Base-by-base conservation (phyloP, 2,888 invertebrate species). In the Cerceris rybyensis region DNA sequence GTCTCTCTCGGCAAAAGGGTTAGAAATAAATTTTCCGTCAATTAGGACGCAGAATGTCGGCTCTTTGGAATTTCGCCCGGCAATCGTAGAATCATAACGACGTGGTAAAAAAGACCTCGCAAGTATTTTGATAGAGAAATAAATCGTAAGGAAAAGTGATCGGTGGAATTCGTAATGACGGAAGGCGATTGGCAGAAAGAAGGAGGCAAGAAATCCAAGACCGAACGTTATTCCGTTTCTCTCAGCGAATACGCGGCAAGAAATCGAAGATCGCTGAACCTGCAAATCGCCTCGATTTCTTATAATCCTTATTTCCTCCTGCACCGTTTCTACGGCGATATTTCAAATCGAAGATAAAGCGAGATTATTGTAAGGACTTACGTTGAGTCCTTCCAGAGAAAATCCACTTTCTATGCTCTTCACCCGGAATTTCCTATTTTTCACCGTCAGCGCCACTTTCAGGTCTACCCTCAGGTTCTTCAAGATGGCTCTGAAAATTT, bases 311-410 rank as follows among this genome's bases (percentile, higher is more conserved):
- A 41, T 5, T 58, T 41, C 28, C 58, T 28, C 7, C 39, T 16
- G 58, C 5, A 9, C 58, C 6, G n/a, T 39, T 39, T 58, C 41
- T 28, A 41, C 41, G 41, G 28, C 28, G 28, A 28, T 55, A 58
- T 41, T 58, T 39, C 7, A 39, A 13, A 11, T 46, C 46, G 13
- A 46, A n/a, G 42, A 54, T 11, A 43, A 6, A 61, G 28, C 11
- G n/a, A 9, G 6, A 14, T 39, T 14, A 60, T 13, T 41, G 11
- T 28, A 41, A 14, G 13, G 55, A 75, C 82, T 88, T 72, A 88
- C 88, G 0, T 68, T 1, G 0, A 86, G 58, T 6, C 1, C 1
- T 7, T 46, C 46, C 8, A 88, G 16, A 2, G 17, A 42, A 39
- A 71, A n/a, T 5, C 54, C 16, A 7, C 73, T 6, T 1, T 17